phyloP scores from a whole-genome alignment of 2,113 vertebrate genomes.

The Esox niger region DNA sequence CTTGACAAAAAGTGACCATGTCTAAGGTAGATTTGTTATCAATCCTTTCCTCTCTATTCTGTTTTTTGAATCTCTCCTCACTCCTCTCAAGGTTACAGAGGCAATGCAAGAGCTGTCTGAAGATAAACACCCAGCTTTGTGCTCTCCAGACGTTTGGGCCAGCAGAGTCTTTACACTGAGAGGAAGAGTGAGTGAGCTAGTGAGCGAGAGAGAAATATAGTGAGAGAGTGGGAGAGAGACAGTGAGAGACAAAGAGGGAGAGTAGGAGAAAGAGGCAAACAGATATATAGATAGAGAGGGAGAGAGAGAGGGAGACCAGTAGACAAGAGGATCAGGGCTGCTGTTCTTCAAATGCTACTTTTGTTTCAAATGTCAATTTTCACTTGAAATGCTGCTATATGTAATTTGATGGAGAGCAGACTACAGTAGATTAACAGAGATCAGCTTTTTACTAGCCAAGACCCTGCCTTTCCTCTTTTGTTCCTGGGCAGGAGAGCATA shows the following conservation, averaged over 20 bases:
- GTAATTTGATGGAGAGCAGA: neutral
- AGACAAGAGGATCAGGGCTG: conserved; percentile 54
- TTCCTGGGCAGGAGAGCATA: conserved; percentile 71
- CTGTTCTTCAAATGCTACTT: neutral
- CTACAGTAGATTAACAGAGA: neutral
- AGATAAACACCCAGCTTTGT: conserved; percentile 46
- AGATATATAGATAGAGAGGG: neutral
- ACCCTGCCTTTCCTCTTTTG: conserved; percentile 7
- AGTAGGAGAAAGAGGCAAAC: too few species aligned
- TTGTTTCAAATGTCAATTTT: conserved; percentile 41
- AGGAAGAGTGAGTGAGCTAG: conserved; percentile 57
- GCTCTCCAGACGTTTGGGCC: conserved; percentile 38
- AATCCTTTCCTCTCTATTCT: conserved; percentile 22
- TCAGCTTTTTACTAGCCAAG: neutral
- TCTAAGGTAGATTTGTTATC: conserved; percentile 41
- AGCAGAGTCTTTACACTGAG: conserved; percentile 45
- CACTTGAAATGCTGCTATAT: conserved; percentile 13
- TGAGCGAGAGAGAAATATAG: neutral
- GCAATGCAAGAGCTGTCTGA: conserved; percentile 56
- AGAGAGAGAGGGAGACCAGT: conserved; percentile 54
- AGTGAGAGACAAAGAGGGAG: conserved; percentile 61
- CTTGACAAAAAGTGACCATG: conserved; percentile 25
- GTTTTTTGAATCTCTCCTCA: conserved; percentile 41
- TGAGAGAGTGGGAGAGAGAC: conserved; percentile 26
- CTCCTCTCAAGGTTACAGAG: conserved; percentile 51